A percentile compares a stretch with the other conserved stretches of the same genome.
Conservation (phyloP, 2,113 vertebrate species). For the Otis tarda region DNA sequence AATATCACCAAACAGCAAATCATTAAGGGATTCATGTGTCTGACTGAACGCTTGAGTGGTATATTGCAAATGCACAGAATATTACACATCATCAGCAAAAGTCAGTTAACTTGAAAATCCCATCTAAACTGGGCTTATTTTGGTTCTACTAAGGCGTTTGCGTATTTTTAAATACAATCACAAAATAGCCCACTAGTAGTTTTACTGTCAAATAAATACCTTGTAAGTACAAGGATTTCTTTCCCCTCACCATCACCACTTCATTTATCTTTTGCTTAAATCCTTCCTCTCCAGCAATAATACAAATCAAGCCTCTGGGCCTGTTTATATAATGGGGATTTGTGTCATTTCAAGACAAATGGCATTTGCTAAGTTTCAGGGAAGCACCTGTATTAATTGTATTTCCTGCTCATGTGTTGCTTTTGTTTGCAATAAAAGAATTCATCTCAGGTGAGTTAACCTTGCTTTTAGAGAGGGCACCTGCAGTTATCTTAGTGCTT, state of each 20-base stretch:
- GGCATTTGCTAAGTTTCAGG: slow-evolving; percentile 72
- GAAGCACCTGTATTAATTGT: slow-evolving; percentile 85
- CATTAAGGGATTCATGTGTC: background rate
- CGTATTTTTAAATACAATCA: slow-evolving; percentile 3
- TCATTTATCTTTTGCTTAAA: slow-evolving; percentile 66
- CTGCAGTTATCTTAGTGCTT: slow-evolving; percentile 78
- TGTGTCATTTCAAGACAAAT: slow-evolving; percentile 71
- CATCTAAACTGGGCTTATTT: background rate
- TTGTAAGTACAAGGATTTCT: slow-evolving; percentile 45
- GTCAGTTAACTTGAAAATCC: background rate
- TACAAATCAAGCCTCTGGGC: slow-evolving; percentile 63
- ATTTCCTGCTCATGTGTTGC: slow-evolving; percentile 77
- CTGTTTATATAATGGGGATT: slow-evolving; percentile 68
- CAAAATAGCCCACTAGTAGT: background rate
- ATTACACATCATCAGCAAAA: background rate
- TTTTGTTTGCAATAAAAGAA: slow-evolving; percentile 81
- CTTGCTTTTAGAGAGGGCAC: slow-evolving; percentile 82
- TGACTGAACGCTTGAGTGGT: fast-evolving
- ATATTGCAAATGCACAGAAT: background rate
- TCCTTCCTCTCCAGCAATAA: slow-evolving; percentile 64
- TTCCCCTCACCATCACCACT: background rate
- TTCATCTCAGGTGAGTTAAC: slow-evolving; percentile 86
- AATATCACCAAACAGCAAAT: background rate
- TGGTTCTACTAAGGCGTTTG: background rate
- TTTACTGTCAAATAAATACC: slow-evolving; percentile 48